Evolutionary conservation across 2,113 vertebrate species (phyloP).

Genomic region (Coracopsis vasa): DNA sequence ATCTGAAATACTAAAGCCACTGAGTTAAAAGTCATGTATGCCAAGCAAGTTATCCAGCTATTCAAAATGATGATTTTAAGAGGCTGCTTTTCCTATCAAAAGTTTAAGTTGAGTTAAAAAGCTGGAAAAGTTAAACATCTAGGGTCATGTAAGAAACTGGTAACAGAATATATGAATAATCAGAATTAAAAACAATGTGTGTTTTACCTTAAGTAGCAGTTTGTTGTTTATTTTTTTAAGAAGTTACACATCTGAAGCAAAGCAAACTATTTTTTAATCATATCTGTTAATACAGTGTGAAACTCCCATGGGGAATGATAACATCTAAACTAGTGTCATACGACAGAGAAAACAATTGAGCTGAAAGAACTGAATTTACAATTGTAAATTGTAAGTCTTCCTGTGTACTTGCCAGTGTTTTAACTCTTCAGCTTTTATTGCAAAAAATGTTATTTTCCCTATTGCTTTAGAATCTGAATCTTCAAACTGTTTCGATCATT

Average conservation of each 20-base stretch:
- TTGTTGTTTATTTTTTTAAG: neutral
- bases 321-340: neutral
- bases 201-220: neutral
- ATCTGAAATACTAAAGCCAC: neutral
- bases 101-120: neutral
- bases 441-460: neutral
- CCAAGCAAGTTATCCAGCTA: neutral
- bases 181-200: neutral
- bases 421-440: neutral
- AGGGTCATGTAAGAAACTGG: neutral
- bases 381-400: neutral
- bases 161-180: neutral
- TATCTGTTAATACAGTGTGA: neutral
- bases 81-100: neutral
- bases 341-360: neutral
- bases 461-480: neutral
- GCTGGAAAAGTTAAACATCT: neutral
- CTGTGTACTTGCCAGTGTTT: neutral
- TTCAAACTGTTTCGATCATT: neutral
- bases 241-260: neutral
- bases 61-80: neutral
- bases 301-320: neutral
- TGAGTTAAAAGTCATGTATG: neutral
- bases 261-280: neutral
- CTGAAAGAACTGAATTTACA: neutral